Base-by-base conservation (phyloP, 2,797 vertebrate species). In the Anabacerthia variegaticeps region DNA sequence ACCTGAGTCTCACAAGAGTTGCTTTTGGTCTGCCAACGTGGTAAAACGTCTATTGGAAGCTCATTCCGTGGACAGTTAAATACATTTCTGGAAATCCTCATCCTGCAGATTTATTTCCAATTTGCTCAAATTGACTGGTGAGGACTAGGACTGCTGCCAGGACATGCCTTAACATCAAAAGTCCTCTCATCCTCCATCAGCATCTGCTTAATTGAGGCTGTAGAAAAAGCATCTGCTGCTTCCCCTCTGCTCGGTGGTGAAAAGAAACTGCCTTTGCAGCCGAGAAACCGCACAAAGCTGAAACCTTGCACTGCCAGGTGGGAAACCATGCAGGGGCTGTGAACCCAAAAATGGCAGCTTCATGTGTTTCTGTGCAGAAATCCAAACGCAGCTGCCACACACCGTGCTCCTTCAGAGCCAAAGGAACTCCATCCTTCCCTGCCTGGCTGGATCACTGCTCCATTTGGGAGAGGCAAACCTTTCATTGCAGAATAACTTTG, bases 91-190 rank as follows among this genome's bases (percentile, higher is more conserved):
- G 71, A 86, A 92, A 81, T 68, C 77, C 37, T 94, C 26, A 14
- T 68, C 73, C 66, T 81, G 84, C 49, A 84, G 49, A 65, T 92
- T 88, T 88, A 88, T 84, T 96, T 93, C 84, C 52, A 84, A 17
- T 84, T 91, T 93, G 73, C 69, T 88, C 72, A 84, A 86, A 89
- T 78, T 77, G 67, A 28, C 83, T 56, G 73, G 61, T 73, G 69
- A 89, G 73, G 54, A 59, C 83, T 65, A 61, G 86, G 76, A 90
- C 49, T 84, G 51, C 56, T 93, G 90, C 90, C 88, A 95, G 83
- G 48, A 86, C 54, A 88, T 23, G 46, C 44, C 67, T 93, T 86
- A 68, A 56, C 69, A 74, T 81, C 49, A 54, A 30, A 89, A 84
- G 27, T 49, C 66, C 59, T 90, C 69, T 77, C 72, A 63, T 90